Evolutionary conservation across 2,888 invertebrate genomes (phyloP), one percentile per base, ranked within the genome.

Genomic region (Clusia tigrina): DNA sequence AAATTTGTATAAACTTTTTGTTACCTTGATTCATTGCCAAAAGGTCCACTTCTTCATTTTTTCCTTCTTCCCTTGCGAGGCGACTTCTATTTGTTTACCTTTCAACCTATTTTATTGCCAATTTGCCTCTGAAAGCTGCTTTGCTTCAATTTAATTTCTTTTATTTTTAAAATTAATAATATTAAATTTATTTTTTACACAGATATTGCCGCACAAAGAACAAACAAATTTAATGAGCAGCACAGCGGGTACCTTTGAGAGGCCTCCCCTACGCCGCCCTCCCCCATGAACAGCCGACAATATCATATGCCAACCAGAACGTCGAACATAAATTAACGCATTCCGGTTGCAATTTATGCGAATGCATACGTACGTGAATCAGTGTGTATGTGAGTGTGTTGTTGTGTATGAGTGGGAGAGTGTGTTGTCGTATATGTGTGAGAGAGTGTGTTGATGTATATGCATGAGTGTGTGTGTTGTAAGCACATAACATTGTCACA

Each of bases 261-360:
- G 32, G 6, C 42, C 9, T 17, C 42, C 42, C 9, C n/a, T 42
- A 42, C n/a, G n/a, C 6, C 9, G 42, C 42, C n/a, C 42, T n/a
- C 42, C 9, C 42, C n/a, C n/a, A n/a, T n/a, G 6, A 15, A 6
- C 42, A 6, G 15, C n/a, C 42, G n/a, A 3, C n/a, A n/a, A n/a
- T n/a, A n/a, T n/a, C 42, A 3, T 48, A 48, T 22, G 20, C 48
- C 3, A 22, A 5, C 48, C 3, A 42, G n/a, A 42, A 15, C n/a
- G n/a, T 48, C 22, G 20, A 20, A 48, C 22, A 48, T 48, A 48
- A 48, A 48, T 48, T 48, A 48, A 48, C 48, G 22, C 10, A 48
- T 48, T 5, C 48, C 6, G 48, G 48, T 22, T 48, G 48, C 48
- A 48, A 48, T 20, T 48, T 48, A 48, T 48, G 9, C 22, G n/a